Evolutionary conservation across 2,113 vertebrate species (phyloP).

Genomic region (Balaeniceps rex): DNA sequence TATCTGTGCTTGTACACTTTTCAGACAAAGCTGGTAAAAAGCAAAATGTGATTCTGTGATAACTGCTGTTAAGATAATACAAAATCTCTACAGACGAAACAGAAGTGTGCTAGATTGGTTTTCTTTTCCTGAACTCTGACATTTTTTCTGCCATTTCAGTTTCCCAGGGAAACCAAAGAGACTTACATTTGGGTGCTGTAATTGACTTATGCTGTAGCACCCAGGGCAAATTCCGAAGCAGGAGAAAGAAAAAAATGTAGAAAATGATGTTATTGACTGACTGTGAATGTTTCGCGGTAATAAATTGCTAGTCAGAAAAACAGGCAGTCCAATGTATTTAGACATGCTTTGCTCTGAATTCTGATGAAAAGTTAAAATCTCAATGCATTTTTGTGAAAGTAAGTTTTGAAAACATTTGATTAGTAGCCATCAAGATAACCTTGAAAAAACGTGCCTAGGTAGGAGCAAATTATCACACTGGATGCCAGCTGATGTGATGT

Average conservation of each 20-base stretch:
- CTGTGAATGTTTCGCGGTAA: not conserved
- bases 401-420: not conserved
- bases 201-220: conserved; percentile 43
- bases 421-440: not conserved
- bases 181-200: conserved; percentile 14
- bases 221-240: conserved; percentile 35
- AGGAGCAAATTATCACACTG: not conserved
- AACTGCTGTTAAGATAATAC: conserved; percentile 43
- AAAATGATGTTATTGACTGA: conserved; percentile 33
- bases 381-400: not conserved
- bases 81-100: conserved; percentile 8
- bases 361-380: not conserved
- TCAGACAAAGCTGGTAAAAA: conserved; percentile 20
- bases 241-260: not conserved
- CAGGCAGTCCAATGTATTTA: not conserved
- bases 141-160: conserved; percentile 48
- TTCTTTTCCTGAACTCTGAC: conserved; percentile 48
- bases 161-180: conserved; percentile 34
- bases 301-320: conserved; percentile 5
- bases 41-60: conserved; percentile 14
- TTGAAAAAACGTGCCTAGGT: not conserved
- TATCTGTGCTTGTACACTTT: conserved; percentile 6
- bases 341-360: not conserved
- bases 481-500: not conserved
- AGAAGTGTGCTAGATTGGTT: conserved; percentile 24